Evolutionary conservation across 2,797 vertebrate species (phyloP).

Genomic region (Steatocranus sp.): DNA sequence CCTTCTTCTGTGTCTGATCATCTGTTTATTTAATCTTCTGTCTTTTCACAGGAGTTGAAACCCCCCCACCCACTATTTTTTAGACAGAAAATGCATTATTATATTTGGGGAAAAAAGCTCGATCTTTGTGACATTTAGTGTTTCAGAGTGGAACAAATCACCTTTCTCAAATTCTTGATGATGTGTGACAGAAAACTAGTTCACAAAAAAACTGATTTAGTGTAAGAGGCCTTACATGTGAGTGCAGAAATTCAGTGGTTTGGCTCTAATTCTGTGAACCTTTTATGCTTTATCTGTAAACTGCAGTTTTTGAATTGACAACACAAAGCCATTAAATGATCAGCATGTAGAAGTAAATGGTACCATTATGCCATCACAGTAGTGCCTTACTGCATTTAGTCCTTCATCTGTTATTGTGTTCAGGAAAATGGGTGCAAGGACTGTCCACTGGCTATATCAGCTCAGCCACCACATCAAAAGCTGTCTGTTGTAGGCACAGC

Average conservation of each 20-base stretch:
- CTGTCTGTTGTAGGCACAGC: background rate
- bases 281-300: background rate
- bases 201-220: background rate
- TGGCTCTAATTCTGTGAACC: background rate
- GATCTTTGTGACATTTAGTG: background rate
- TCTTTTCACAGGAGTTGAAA: background rate
- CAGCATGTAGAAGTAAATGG: background rate
- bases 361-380: background rate
- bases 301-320: background rate
- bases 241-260: background rate
- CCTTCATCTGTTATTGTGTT: constrained; percentile 17
- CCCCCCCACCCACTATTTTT: background rate
- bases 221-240: background rate
- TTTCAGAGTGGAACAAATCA: background rate
- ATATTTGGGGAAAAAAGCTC: background rate
- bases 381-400: background rate
- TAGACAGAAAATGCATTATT: background rate
- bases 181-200: background rate
- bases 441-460: background rate
- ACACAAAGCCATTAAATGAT: constrained; percentile 1
- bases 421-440: background rate
- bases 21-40: constrained; percentile 27
- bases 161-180: background rate
- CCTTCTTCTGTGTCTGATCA: background rate
- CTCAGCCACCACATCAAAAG: constrained; percentile 6